Conservation (phyloP, 2,797 vertebrate genomes). For the Urophycis tenuis region DNA sequence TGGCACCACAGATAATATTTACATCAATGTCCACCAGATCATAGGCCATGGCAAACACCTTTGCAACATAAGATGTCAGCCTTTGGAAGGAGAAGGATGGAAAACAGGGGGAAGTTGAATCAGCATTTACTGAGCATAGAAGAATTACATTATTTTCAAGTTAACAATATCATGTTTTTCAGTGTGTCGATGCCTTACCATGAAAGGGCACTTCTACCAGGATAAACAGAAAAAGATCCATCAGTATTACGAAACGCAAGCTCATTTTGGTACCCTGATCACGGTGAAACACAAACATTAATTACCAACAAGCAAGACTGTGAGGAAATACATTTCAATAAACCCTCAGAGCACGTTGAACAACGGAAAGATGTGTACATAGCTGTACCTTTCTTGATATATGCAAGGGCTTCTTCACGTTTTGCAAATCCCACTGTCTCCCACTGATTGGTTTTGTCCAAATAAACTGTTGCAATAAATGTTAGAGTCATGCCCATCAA, state of each 20-base stretch:
- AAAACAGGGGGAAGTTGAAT: background rate
- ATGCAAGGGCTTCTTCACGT: slow-evolving; percentile 57
- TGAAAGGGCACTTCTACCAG: background rate
- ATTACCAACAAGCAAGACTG: background rate
- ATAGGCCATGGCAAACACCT: slow-evolving; percentile 76
- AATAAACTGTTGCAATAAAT: slow-evolving; percentile 77
- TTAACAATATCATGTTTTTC: background rate
- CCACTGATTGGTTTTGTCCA: slow-evolving; percentile 84
- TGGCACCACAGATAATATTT: slow-evolving; percentile 65
- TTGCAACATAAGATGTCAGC: slow-evolving; percentile 83
- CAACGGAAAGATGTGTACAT: background rate
- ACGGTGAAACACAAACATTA: background rate
- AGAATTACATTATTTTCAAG: too few species aligned
- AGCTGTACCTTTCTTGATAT: slow-evolving; percentile 72
- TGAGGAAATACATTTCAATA: background rate
- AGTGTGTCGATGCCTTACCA: background rate
- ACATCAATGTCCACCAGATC: slow-evolving; percentile 55
- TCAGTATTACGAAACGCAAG: background rate
- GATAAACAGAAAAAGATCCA: background rate
- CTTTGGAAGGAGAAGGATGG: slow-evolving; percentile 50
- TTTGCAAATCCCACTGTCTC: slow-evolving; percentile 64
- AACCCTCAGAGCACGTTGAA: background rate
- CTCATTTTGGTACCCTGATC: background rate
- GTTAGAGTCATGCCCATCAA: slow-evolving; percentile 78
- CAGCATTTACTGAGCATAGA: background rate